A percentile compares a stretch with the other conserved stretches of the same genome.
phyloP scores from a whole-genome alignment of 2,888 invertebrate genomes.

The Geotrupes spiniger region DNA sequence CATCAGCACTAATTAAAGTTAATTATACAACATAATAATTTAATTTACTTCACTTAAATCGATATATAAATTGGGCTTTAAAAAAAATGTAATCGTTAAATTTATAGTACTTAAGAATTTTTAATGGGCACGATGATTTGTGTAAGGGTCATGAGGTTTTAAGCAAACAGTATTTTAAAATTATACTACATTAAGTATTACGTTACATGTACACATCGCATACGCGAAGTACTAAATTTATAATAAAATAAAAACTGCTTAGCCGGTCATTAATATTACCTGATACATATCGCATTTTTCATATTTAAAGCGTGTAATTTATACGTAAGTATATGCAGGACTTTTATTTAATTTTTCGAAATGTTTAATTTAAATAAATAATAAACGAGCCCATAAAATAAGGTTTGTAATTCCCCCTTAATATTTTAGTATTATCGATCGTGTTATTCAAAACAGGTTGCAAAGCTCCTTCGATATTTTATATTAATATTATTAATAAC shows the following conservation, averaged over 20 bases:
- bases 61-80: no score
- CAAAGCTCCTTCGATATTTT: slow-evolving; percentile 10
- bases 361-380: slow-evolving; percentile 16
- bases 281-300: slow-evolving; percentile 3
- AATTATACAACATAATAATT: no score
- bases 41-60: no score
- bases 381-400: slow-evolving; percentile 19
- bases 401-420: slow-evolving; percentile 18
- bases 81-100: no score
- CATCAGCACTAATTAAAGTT: no score
- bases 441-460: slow-evolving; percentile 21
- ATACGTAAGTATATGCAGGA: slow-evolving; percentile 1
- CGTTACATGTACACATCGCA: no score
- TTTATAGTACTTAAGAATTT: no score
- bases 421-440: slow-evolving; percentile 24
- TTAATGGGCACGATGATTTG: no score
- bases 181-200: no score
- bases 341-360: slow-evolving; percentile 6
- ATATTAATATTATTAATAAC: slow-evolving; percentile 28
- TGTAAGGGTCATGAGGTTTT: no score
- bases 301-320: background rate
- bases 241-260: slow-evolving; percentile 1
- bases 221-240: no score
- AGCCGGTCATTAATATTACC: slow-evolving; percentile 1
- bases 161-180: no score